These are phyloP conservation scores for Cichlasoma orientale DNA, from an alignment of 2,797 vertebrate genomes.

Conservation along the genomic window DNA sequence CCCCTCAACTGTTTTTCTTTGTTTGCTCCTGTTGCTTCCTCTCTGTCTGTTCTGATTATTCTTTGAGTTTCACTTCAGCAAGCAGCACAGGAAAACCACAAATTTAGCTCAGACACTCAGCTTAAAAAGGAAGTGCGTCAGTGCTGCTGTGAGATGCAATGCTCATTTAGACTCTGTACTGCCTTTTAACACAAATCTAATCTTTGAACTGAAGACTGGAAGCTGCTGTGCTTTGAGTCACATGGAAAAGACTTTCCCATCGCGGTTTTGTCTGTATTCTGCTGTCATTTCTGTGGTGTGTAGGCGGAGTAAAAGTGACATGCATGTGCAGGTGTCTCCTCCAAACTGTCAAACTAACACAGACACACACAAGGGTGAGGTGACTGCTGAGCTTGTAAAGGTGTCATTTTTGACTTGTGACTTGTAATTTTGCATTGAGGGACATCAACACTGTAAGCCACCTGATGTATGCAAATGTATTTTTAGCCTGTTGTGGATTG, in stretches of 20 bases:
- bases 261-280: background rate
- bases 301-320: constrained; percentile 1
- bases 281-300: constrained; percentile 20
- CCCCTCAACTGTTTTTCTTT: constrained; percentile 24
- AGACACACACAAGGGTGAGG: constrained; percentile 12
- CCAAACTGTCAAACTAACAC: constrained; percentile 33
- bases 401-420: constrained; percentile 23
- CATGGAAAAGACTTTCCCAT: constrained; percentile 6
- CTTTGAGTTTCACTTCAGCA: constrained; percentile 64
- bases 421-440: constrained; percentile 12
- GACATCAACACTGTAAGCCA: constrained; percentile 31
- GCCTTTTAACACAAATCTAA: constrained; percentile 6
- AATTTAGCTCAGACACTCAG: constrained; percentile 41
- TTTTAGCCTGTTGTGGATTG: constrained; percentile 24
- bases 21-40: constrained; percentile 43
- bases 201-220: constrained; percentile 26
- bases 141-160: constrained; percentile 42
- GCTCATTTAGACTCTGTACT: constrained; percentile 33
- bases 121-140: constrained; percentile 69
- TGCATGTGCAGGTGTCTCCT: constrained; percentile 28
- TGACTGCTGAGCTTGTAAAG: constrained; percentile 25
- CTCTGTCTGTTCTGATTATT: constrained; percentile 43
- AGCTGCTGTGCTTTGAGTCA: constrained; percentile 11
- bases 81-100: constrained; percentile 68
- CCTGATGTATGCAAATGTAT: constrained; percentile 44